These are phyloP conservation scores for Serrognathus titanus DNA, from an alignment of 2,888 invertebrate species.

Conservation along the genomic window DNA sequence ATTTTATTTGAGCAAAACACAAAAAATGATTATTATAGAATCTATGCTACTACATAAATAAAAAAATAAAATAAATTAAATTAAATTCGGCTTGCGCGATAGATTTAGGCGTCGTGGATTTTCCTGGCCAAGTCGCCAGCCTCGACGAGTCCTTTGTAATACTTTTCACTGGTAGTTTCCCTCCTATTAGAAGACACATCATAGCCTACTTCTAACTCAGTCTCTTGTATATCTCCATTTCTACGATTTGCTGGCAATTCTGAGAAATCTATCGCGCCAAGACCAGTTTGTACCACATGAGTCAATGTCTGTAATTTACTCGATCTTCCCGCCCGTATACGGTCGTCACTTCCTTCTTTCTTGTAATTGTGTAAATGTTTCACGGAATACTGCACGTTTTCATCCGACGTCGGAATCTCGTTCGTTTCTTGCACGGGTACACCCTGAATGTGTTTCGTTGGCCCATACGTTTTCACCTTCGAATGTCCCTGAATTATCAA, in stretches of 20 bases:
- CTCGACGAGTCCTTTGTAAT: slow-evolving; percentile 61
- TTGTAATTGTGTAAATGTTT: slow-evolving; percentile 55
- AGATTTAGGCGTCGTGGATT: slow-evolving; percentile 13
- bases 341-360: slow-evolving; percentile 30
- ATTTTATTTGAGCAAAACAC: slow-evolving; percentile 6
- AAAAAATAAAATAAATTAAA: background rate
- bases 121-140: slow-evolving; percentile 44
- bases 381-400: slow-evolving; percentile 46
- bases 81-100: background rate
- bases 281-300: slow-evolving; percentile 44
- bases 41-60: slow-evolving; percentile 1
- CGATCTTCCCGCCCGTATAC: slow-evolving; percentile 37
- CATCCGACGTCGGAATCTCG: slow-evolving; percentile 54
- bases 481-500: slow-evolving; percentile 82
- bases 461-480: slow-evolving; percentile 80
- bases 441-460: slow-evolving; percentile 52
- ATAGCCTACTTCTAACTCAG: slow-evolving; percentile 57
- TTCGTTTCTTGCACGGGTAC: slow-evolving; percentile 52
- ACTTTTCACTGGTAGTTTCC: slow-evolving; percentile 55
- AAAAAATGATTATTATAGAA: background rate
- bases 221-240: slow-evolving; percentile 50
- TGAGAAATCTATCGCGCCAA: slow-evolving; percentile 44
- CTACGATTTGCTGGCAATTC: slow-evolving; percentile 26
- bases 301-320: slow-evolving; percentile 43
- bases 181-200: slow-evolving; percentile 54